Conservation (phyloP, 2,888 invertebrate genomes). For the Pachydiplax longipennis region DNA sequence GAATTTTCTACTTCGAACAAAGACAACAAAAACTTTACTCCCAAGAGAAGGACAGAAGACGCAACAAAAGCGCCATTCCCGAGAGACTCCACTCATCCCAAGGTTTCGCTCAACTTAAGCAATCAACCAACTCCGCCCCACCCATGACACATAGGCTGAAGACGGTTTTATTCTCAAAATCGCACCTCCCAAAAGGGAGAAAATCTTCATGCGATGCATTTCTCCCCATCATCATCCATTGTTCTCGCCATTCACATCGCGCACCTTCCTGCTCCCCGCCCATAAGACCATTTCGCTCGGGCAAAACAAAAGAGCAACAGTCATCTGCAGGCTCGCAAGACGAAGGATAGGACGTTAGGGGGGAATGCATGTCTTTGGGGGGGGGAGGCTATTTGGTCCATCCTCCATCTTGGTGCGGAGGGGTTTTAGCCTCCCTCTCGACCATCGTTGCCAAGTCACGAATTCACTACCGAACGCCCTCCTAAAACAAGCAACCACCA, state of each 20-base stretch:
- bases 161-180: neutral
- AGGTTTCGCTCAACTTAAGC: neutral
- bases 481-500: neutral
- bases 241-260: neutral
- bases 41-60: no score
- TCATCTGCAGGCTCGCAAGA: neutral
- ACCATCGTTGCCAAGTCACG: slow-evolving; percentile 13
- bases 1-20: no score
- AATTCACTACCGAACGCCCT: neutral
- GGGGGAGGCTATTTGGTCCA: neutral
- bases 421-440: neutral
- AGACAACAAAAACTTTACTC: no score
- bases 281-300: neutral
- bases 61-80: no score
- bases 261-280: neutral
- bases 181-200: neutral
- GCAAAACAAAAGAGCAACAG: neutral
- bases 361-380: neutral
- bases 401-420: neutral
- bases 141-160: neutral
- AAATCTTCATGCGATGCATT: neutral
- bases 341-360: neutral
- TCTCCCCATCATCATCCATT: neutral
- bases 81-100: neutral
- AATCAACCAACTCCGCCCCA: neutral